A percentile compares a stretch with the other conserved stretches of the same genome.
Conservation (phyloP, 1,140 invertebrate species). For the Drosophila simulans region DNA sequence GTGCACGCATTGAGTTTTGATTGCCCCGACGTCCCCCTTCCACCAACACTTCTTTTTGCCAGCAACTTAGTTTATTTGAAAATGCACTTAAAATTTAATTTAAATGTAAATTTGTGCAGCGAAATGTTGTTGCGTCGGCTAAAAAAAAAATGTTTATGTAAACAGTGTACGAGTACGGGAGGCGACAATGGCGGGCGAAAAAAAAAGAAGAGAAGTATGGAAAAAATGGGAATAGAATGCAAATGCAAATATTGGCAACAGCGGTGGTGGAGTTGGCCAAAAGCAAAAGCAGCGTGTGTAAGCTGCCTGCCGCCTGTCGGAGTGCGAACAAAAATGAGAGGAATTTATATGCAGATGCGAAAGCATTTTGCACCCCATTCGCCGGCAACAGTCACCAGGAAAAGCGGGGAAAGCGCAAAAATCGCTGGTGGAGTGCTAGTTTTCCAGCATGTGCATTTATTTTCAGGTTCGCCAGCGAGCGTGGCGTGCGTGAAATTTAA, state of each 20-base stretch:
- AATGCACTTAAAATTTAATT: constrained; percentile 83
- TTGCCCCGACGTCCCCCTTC: constrained; percentile 32
- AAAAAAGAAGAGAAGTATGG: constrained; percentile 19
- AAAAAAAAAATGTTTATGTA: constrained; percentile 77
- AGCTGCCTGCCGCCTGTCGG: constrained; percentile 67
- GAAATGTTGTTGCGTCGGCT: constrained; percentile 69
- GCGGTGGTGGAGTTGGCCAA: constrained; percentile 22
- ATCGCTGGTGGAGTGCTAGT: constrained; percentile 5
- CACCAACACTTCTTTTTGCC: neutral
- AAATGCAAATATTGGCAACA: constrained; percentile 83
- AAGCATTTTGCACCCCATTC: constrained; percentile 81
- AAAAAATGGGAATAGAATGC: constrained; percentile 68
- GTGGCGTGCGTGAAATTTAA: constrained; percentile 79
- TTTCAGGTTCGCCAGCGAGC: constrained; percentile 67
- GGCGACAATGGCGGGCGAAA: constrained; percentile 44
- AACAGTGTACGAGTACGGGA: constrained; percentile 64
- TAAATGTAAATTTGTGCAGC: constrained; percentile 83
- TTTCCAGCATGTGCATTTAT: constrained; percentile 65
- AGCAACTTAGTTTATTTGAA: constrained; percentile 79
- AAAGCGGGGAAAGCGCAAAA: neutral
- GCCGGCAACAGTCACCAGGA: constrained; percentile 38
- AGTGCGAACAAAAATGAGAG: constrained; percentile 75
- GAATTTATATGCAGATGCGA: constrained; percentile 82
- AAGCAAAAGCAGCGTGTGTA: constrained; percentile 65
- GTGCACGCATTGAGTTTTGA: constrained; percentile 79